Conservation (phyloP, 2,888 invertebrate species). For the Epinotia demarniana region DNA sequence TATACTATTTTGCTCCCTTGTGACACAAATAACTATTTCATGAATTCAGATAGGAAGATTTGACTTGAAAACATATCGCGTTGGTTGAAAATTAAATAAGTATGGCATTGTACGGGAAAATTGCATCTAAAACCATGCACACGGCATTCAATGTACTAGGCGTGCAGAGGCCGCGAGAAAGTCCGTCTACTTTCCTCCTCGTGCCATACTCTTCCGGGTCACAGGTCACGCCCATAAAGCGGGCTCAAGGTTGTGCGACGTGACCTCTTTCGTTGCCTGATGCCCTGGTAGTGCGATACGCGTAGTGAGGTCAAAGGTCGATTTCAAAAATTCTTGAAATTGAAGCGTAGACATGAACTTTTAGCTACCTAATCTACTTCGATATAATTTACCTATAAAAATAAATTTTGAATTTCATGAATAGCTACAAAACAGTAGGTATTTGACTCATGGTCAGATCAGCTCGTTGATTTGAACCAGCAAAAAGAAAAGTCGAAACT, state of each 20-base stretch:
- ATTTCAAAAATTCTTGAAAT: not conserved
- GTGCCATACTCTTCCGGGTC: slow-evolving; percentile 61
- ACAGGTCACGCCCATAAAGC: slow-evolving; percentile 56
- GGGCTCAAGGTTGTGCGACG: slow-evolving; percentile 61
- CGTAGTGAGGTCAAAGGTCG: slow-evolving; percentile 44
- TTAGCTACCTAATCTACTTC: no score
- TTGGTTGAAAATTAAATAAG: not conserved
- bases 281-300: slow-evolving; percentile 60
- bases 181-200: slow-evolving; percentile 69
- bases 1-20: no score
- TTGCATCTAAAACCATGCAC: slow-evolving; percentile 28
- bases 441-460: no score
- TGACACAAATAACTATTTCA: no score
- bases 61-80: no score
- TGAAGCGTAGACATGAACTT: not conserved
- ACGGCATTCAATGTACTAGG: slow-evolving; percentile 39
- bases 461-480: no score
- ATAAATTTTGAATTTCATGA: no score
- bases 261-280: slow-evolving; percentile 67
- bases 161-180: slow-evolving; percentile 59
- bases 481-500: no score
- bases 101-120: not conserved
- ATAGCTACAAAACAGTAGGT: no score
- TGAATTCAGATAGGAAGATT: no score
- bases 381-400: no score